Evolutionary conservation across 2,888 invertebrate species (phyloP), one percentile per base, ranked within the genome.

Genomic region (Pandemis corylana): DNA sequence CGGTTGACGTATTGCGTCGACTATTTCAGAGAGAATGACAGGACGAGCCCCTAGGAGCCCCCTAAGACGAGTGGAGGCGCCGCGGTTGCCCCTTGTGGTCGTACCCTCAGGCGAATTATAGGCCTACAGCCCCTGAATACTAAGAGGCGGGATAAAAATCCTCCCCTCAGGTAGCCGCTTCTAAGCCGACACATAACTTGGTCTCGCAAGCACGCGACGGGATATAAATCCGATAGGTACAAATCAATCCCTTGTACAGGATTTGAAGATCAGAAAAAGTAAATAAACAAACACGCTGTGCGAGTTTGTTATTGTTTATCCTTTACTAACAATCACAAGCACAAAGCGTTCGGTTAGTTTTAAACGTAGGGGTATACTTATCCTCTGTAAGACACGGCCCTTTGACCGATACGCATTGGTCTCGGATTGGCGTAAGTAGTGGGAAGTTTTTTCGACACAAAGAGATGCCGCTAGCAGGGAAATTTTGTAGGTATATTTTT

Each of bases 111-210:
- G 87, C 90, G 89, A 92, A 91, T 92, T 92, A 92, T 90, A 89
- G 89, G 87, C 87, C 86, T 86, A 88, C 91, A 84, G 77, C 85
- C 83, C 84, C 85, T 87, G 93, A 92, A 92, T 93, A 93, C 91
- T 91, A 93, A 93, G 86, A 85, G 81, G 87, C 83, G 79, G 87
- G 87, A 90, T 90, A 92, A 90, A 92, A 90, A 89, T 90, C 88
- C 89, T 87, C 89, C 89, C 89, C 87, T 87, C 87, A 90, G 91
- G 90, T 92, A 91, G 88, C 87, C 87, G 83, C 84, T 83, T 82
- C 85, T 92, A 92, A 92, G 91, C 89, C 88, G 90, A 90, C 90
- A 89, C 90, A 90, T 89, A 90, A 88, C 83, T 89, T 87, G 79
- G 85, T 84, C 83, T 85, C 81, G 81, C 82, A 81, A 84, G 84